Conservation (phyloP, 2,113 vertebrate species). For the Cichladusa arquata region DNA sequence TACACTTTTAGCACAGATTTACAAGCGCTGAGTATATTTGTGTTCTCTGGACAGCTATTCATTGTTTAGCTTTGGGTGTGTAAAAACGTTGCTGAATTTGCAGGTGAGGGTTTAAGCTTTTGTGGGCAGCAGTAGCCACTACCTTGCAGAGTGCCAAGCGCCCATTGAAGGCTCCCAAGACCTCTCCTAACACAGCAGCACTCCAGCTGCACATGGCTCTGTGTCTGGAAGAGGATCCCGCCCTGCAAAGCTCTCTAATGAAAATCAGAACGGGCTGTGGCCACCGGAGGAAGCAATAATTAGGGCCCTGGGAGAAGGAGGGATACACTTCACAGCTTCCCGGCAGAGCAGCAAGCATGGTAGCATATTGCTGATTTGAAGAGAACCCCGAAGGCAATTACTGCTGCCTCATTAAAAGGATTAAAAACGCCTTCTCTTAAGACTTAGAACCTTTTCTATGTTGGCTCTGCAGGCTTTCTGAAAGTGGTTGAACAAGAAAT, state of each 20-base stretch:
- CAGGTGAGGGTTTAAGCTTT: not conserved
- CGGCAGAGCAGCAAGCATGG: not conserved
- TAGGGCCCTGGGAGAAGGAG: not conserved
- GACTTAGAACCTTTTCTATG: not conserved
- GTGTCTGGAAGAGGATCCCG: not conserved
- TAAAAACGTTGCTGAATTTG: not conserved
- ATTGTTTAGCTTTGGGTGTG: not conserved
- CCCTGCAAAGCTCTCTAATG: not conserved
- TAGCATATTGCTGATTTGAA: not conserved
- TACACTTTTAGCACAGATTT: rapidly evolving
- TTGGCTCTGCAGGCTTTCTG: not conserved
- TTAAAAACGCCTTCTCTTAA: not conserved
- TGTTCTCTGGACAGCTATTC: not conserved
- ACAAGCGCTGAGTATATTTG: not conserved
- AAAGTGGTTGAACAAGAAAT: not conserved
- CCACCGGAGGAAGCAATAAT: not conserved
- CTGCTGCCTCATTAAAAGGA: not conserved
- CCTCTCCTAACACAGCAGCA: not conserved
- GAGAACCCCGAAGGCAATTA: not conserved
- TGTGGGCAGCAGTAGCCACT: not conserved
- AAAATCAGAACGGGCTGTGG: not conserved
- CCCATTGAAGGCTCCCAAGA: not conserved
- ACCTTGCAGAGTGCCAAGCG: rapidly evolving
- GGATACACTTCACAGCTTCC: not conserved
- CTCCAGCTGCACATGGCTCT: not conserved